Conservation (phyloP, 1,140 invertebrate genomes). For the Megathymus violae region DNA sequence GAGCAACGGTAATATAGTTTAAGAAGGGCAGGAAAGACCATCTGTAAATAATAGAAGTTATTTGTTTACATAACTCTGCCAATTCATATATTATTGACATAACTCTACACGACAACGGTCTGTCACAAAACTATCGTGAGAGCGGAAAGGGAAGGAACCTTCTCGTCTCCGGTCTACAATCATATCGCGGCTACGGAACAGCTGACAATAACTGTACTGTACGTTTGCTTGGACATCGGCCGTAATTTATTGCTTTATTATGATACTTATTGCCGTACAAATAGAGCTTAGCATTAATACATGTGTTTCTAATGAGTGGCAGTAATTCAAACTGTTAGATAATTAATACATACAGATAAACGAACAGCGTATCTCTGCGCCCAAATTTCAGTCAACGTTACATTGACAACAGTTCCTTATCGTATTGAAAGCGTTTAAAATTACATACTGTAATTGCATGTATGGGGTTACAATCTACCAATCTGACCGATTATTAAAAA, state of each 20-base stretch:
- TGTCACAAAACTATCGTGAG: constrained; percentile 16
- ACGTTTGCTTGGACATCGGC: background rate
- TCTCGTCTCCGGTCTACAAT: constrained; percentile 25
- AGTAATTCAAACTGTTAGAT: background rate
- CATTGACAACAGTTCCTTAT: background rate
- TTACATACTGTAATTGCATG: background rate
- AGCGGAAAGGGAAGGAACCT: constrained; percentile 32
- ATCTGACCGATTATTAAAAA: background rate
- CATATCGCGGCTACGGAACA: constrained; percentile 14
- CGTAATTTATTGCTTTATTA: background rate
- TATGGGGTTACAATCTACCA: background rate
- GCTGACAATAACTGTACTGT: background rate
- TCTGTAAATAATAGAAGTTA: no score
- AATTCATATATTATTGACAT: background rate
- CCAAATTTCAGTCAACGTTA: background rate
- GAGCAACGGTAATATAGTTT: no score
- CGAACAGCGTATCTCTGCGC: background rate
- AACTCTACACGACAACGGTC: constrained; percentile 8
- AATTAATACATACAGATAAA: constrained; percentile 2
- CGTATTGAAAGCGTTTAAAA: background rate
- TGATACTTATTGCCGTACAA: background rate
- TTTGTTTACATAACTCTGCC: background rate
- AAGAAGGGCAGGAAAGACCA: no score
- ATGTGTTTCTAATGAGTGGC: background rate
- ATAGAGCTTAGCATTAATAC: background rate